These are phyloP conservation scores for Asarcornis scutulata DNA, from an alignment of 2,113 vertebrate species.

Conservation along the genomic window DNA sequence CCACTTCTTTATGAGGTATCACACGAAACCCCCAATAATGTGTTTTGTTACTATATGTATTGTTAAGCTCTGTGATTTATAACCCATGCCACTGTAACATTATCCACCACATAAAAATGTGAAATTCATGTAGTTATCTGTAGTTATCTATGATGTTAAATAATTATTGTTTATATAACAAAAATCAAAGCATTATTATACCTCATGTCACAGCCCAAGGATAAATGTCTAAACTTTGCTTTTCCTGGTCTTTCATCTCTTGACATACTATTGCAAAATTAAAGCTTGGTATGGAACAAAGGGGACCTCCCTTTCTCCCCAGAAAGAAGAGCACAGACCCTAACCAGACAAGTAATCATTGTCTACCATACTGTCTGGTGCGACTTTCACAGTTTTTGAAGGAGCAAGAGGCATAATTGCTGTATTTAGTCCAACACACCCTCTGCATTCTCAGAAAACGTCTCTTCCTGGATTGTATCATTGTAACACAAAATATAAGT, in stretches of 20 bases:
- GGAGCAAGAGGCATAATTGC: neutral
- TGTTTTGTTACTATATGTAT: neutral
- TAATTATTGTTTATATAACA: constrained; percentile 32
- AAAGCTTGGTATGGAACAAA: neutral
- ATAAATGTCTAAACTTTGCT: constrained; percentile 25
- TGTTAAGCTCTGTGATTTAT: neutral
- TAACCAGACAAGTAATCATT: neutral
- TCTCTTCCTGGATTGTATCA: neutral
- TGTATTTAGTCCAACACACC: neutral
- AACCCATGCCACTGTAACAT: neutral
- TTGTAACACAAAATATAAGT: constrained; percentile 19
- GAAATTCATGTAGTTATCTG: neutral
- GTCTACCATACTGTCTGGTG: neutral
- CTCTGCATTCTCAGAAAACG: constrained; percentile 4
- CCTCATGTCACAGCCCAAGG: constrained; percentile 9
- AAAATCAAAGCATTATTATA: constrained; percentile 39
- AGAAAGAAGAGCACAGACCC: neutral
- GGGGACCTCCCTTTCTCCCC: neutral
- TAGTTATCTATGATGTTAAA: constrained; percentile 19
- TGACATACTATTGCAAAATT: neutral
- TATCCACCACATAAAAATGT: neutral
- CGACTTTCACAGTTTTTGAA: neutral
- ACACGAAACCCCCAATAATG: neutral
- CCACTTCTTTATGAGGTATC: neutral
- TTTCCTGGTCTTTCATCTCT: constrained; percentile 41